These are phyloP conservation scores for Cydia splendana DNA, from an alignment of 1,140 invertebrate species.

Conservation along the genomic window DNA sequence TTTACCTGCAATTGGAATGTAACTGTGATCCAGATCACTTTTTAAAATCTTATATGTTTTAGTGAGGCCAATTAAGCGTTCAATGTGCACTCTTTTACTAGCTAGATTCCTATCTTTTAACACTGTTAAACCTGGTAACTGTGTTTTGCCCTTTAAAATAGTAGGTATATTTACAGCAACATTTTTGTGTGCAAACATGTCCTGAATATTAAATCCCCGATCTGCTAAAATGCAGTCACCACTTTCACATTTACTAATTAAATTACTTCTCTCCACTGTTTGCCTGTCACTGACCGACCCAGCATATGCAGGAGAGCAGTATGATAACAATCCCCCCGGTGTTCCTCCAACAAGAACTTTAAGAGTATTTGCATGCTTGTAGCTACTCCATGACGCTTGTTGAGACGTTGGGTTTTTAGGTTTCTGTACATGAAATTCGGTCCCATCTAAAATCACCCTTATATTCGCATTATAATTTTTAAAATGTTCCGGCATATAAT, in stretches of 20 bases:
- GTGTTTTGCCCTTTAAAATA: slow-evolving; percentile 39
- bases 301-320: slow-evolving; percentile 23
- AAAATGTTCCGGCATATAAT: not conserved
- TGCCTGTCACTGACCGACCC: slow-evolving; percentile 36
- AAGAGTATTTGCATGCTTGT: slow-evolving; percentile 21
- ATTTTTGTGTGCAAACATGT: slow-evolving; percentile 35
- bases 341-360: slow-evolving; percentile 18
- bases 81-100: slow-evolving; percentile 33
- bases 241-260: slow-evolving; percentile 32
- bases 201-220: slow-evolving; percentile 38
- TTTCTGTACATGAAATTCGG: not conserved
- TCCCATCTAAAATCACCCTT: not conserved
- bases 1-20: slow-evolving; percentile 33
- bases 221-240: slow-evolving; percentile 37
- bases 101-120: slow-evolving; percentile 29
- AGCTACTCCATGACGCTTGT: not conserved
- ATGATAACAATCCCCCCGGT: slow-evolving; percentile 20
- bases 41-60: slow-evolving; percentile 36
- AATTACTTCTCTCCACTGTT: slow-evolving; percentile 33
- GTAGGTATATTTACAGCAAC: slow-evolving; percentile 36
- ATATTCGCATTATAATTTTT: not conserved
- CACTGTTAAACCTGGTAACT: slow-evolving; percentile 35
- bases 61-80: slow-evolving; percentile 33
- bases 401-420: not conserved
- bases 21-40: slow-evolving; percentile 25